Evolutionary conservation across 2,888 invertebrate species (phyloP), one percentile per base, ranked within the genome.

Genomic region (Trisateles emortualis): DNA sequence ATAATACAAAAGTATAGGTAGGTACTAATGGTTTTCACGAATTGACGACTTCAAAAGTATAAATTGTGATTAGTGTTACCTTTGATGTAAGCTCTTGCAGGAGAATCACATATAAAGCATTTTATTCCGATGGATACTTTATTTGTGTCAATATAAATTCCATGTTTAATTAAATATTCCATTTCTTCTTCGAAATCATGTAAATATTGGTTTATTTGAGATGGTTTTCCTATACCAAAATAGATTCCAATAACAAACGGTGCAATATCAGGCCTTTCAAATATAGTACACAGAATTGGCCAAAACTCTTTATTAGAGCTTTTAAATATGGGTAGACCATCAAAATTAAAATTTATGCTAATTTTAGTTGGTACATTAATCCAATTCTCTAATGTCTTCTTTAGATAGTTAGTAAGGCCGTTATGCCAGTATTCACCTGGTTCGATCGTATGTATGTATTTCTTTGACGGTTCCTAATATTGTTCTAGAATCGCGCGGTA

Each of bases 261-360:
- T 6, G 24, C 9, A 19, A 45, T 14, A 3, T 32, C 26, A n/a
- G 41, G 33, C 16, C 8, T 50, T 49, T 60, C 58, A 26, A 17
- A 43, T 22, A 65, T 41, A 22, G 50, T 65, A 9, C 49, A 52
- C 3, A 68, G 16, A 13, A 68, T 63, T 9, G 68, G 68, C 63
- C 68, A 67, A 38, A 67, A 62, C 39, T 64, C 45, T 14, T 57
- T 24, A n/a, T 59, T 61, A 0, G 62, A 62, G 32, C 62, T 65
- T 30, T 68, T 68, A 26, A 11, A 32, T 11, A 32, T 11, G n/a
- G 32, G 32, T 11, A 32, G 11, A 5, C 32, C 32, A 11, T 32
- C 32, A 32, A 32, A 11, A 32, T 32, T 32, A 5, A 32, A n/a
- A 32, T 32, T 32, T 11, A 32, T n/a, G 1, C 11, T 14, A 11